These are phyloP conservation scores for Rhabdornis inornatus DNA, from an alignment of 2,113 vertebrate species.

Conservation along the genomic window DNA sequence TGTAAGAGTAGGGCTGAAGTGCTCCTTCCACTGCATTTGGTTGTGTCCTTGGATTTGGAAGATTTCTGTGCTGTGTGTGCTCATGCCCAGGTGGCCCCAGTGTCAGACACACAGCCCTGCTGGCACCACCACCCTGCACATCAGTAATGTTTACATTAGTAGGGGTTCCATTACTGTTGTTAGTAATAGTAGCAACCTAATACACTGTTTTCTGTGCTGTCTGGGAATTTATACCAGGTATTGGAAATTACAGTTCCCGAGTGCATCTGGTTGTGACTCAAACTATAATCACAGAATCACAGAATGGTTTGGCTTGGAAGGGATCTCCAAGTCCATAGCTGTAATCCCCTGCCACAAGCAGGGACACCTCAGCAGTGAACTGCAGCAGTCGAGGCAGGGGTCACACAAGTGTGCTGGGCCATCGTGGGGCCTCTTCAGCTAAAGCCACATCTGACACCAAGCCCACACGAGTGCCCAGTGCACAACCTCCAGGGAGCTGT, in stretches of 20 bases:
- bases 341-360: neutral
- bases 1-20: neutral
- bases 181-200: neutral
- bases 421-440: rapidly evolving
- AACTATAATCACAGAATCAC: neutral
- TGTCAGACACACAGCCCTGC: neutral
- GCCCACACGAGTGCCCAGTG: rapidly evolving
- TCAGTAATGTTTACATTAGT: neutral
- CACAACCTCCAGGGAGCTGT: rapidly evolving
- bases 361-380: neutral
- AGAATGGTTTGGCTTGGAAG: neutral
- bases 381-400: too few species aligned
- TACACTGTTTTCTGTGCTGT: neutral
- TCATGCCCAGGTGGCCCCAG: neutral
- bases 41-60: neutral
- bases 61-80: neutral
- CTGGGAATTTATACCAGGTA: neutral
- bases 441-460: neutral
- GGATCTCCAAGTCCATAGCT: neutral
- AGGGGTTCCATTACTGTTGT: neutral
- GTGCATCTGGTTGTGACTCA: neutral
- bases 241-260: neutral
- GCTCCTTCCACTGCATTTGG: neutral
- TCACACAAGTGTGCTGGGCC: neutral
- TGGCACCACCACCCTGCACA: rapidly evolving